Conservation (phyloP, 1,140 invertebrate species). For the Cyclargus thomasi region DNA sequence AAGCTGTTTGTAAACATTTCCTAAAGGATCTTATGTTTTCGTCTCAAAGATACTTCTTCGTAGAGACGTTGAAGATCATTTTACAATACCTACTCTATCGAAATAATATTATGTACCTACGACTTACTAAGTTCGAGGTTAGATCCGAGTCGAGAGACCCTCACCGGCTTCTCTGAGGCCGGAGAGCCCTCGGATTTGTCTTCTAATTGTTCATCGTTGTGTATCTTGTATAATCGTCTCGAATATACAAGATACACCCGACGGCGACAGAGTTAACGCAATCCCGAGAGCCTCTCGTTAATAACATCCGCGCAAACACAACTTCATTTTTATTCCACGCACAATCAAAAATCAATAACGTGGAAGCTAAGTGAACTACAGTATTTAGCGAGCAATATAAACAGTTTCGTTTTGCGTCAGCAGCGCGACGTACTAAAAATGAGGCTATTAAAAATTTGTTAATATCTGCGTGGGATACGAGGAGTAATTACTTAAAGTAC, state of each 20-base stretch:
- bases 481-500: conserved; percentile 18
- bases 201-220: conserved; percentile 28
- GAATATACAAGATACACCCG: not conserved
- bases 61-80: too few relatives aligned
- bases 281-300: not conserved
- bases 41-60: too few relatives aligned
- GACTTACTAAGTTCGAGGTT: conserved; percentile 11
- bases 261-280: not conserved
- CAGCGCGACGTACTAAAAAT: not conserved
- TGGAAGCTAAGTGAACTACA: not conserved
- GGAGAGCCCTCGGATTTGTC: conserved; percentile 35
- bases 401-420: not conserved
- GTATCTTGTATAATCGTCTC: too few relatives aligned
- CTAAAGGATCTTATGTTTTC: too few relatives aligned
- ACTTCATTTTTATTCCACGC: not conserved
- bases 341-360: not conserved
- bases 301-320: not conserved
- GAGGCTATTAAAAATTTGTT: not conserved
- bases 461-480: conserved; percentile 5
- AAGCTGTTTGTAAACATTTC: too few relatives aligned
- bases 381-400: not conserved
- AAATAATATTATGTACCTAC: too few relatives aligned
- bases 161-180: conserved; percentile 27
- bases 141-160: conserved; percentile 11
- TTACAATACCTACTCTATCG: too few relatives aligned